Evolutionary conservation across 2,888 invertebrate genomes (phyloP), one percentile per base, ranked within the genome.

Genomic region (Rhagium mordax): DNA sequence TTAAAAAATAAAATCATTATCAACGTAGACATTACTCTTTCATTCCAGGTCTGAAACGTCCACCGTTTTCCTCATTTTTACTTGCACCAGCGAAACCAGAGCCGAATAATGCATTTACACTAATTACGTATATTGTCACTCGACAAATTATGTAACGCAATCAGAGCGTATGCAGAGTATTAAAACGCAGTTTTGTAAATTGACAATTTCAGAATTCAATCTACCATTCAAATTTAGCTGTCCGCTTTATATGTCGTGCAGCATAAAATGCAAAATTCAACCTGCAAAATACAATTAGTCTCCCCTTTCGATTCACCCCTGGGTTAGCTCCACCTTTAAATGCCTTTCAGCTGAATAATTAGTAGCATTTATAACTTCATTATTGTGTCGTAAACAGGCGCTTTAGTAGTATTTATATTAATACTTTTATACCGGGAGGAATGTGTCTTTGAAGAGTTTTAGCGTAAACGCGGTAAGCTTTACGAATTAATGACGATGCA

Each of bases 331-430:
- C 29, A 65, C 33, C 51, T 53, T 41, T 53, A 65, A 61, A 65
- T 13, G 51, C 53, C 51, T 51, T 53, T 65, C 33, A 47, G 61
- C 20, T 53, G 65, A 65, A 65, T 65, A 65, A 65, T 53, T 65
- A 33, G 33, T 41, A 53, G 16, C 53, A 20, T 29, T 65, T 55
- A 41, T 65, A 65, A 65, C 29, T 65, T 65, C 51, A 65, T 65
- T 53, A 65, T 53, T 61, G 6, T 47, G 61, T 61, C 33, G 47
- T 47, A 61, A 61, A 47, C 47, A 61, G 18, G n/a, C 3, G n/a
- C 41, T 41, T 41, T 3, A 41, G 3, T 7, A 41, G 41, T 41
- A 13, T 41, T 41, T 41, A 41, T n/a, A 41, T 41, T 41, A n/a
- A 3, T n/a, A 1, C 4, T 41, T 41, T n/a, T 41, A 41, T 41